Base-by-base conservation (phyloP, 1,140 invertebrate genomes). In the Sesamia nonagrioides region DNA sequence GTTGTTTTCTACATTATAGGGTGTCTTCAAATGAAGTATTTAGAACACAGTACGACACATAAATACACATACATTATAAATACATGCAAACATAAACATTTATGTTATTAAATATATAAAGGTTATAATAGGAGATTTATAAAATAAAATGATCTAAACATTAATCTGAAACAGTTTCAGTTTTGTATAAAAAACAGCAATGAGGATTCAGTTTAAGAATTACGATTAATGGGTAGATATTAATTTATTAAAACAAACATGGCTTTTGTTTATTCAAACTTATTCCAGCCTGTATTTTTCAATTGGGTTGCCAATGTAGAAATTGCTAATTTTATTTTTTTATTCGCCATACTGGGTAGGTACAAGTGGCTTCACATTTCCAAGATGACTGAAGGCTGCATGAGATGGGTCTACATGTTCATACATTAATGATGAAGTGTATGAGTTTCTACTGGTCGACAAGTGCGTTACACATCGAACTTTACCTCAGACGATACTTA, bases 401-500 rank as follows among this genome's bases (percentile, higher is more conserved):
- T 63, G 60, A 76, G 40, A 76, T 63, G 60, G 60, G n/a, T 45
- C 42, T 63, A 61, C 18, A 33, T 63, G n/a, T 56, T 37, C 45
- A 63, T 63, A 48, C 60, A 76, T 63, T 76, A 61, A 18, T 63
- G 21, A 77, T 77, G 74, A 48, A 54, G 74, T 77, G 60, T 77
- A 68, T 77, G 74, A 77, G 35, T 42, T 37, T 18, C 74, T 68
- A 77, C 60, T 37, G 33, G 45, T 35, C 35, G 58, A 63, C 21
- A 37, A 50, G 74, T 81, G 78, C 73, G 63, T 78, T 78, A 80
- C 48, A 92, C 89, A 88, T 85, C 82, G 77, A 88, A 82, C 74
- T 75, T 79, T 81, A 83, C 84, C 81, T 82, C 68, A 13, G 33
- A 17, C 52, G 6, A 82, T 89, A 92, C 91, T 92, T 87, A 95